Conservation (phyloP, 2,888 invertebrate species). For the Dusona sp. region DNA sequence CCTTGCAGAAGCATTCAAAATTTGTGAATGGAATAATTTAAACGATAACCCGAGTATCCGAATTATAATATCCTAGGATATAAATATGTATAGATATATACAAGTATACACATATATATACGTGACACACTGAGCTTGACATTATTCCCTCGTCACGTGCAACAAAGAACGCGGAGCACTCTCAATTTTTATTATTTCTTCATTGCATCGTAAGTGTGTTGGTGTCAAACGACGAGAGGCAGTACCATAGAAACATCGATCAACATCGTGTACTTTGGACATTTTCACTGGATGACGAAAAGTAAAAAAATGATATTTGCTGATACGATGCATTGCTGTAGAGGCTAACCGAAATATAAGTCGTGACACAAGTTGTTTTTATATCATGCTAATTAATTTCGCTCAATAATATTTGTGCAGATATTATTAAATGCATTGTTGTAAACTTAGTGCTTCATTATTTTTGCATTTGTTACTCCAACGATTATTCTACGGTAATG, state of each 20-base stretch:
- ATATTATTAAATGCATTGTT: neutral
- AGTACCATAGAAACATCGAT: conserved; percentile 22
- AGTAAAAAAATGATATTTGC: conserved; percentile 9
- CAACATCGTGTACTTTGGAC: conserved; percentile 17
- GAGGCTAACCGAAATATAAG: conserved; percentile 5
- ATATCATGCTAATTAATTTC: neutral
- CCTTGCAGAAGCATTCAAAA: conserved; percentile 8
- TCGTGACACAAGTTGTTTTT: neutral
- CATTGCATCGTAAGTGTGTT: conserved; percentile 28
- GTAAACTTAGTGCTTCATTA: neutral
- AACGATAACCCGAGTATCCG: conserved; percentile 35
- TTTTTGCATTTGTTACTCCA: neutral
- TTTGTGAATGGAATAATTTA: conserved; percentile 43
- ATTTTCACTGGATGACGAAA: conserved; percentile 10
- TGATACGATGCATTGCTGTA: neutral
- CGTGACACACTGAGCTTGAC: conserved; percentile 35
- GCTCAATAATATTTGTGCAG: neutral
- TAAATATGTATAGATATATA: neutral
- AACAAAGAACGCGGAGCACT: conserved; percentile 45
- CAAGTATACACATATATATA: neutral
- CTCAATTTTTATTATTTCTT: conserved; percentile 32
- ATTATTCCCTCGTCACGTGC: conserved; percentile 45
- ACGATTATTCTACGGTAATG: neutral
- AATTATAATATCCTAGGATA: conserved; percentile 32
- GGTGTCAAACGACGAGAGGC: conserved; percentile 17